Evolutionary conservation across 2,888 invertebrate species (phyloP).

Genomic region (Scaptomyza reducta): DNA sequence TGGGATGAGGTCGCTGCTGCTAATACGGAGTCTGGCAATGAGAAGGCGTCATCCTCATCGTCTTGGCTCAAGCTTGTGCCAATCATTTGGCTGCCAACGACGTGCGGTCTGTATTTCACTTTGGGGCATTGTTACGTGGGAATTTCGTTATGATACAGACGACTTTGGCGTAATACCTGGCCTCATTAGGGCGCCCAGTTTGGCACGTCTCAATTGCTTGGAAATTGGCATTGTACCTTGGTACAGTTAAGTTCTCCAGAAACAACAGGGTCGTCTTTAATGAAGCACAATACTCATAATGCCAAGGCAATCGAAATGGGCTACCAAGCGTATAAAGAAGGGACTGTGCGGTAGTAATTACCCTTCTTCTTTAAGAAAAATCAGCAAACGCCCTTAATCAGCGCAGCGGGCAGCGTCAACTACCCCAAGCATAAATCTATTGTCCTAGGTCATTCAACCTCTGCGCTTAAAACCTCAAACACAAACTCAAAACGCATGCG

Average conservation of each 20-base stretch:
- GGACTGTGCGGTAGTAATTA: constrained; percentile 46
- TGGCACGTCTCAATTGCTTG: constrained; percentile 66
- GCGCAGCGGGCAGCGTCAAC: constrained; percentile 73
- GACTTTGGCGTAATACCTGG: constrained; percentile 45
- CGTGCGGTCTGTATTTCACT: constrained; percentile 60
- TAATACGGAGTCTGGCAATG: constrained; percentile 36
- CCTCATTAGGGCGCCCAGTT: constrained; percentile 68
- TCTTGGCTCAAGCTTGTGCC: constrained; percentile 34
- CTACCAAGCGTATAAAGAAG: constrained; percentile 39
- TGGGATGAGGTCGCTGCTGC: constrained; percentile 25
- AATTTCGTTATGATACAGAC: constrained; percentile 71
- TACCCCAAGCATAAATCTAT: constrained; percentile 75
- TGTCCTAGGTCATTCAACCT: constrained; percentile 78
- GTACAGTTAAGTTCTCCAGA: constrained; percentile 39
- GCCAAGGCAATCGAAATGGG: constrained; percentile 61
- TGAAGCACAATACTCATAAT: constrained; percentile 41
- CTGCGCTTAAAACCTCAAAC: constrained; percentile 24
- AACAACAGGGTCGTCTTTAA: constrained; percentile 36
- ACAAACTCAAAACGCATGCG: constrained; percentile 63
- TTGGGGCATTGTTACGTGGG: constrained; percentile 74
- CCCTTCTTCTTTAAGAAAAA: constrained; percentile 60
- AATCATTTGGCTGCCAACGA: constrained; percentile 51
- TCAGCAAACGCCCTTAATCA: constrained; percentile 72
- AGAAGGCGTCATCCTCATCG: constrained; percentile 31
- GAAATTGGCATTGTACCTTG: constrained; percentile 56